phyloP scores from a whole-genome alignment of 1,140 invertebrate genomes.

The Onthophagus taurus region DNA sequence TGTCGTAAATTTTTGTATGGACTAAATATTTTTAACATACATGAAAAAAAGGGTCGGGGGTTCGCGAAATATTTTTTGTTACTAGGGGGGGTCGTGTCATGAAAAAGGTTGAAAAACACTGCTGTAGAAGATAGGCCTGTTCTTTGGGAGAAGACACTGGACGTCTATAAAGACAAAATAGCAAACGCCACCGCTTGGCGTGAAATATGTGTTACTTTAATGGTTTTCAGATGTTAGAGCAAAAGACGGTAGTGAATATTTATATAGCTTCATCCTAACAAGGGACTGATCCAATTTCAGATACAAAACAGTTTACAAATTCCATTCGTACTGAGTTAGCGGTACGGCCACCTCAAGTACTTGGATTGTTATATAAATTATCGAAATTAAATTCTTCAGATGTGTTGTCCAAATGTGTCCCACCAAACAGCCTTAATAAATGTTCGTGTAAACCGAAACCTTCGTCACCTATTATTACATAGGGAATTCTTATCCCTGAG shows the following conservation, averaged over 20 bases:
- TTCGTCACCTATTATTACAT: constrained; percentile 36
- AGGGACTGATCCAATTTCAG: background rate
- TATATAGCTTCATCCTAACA: background rate
- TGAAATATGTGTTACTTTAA: constrained; percentile 3
- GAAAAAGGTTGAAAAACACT: no score
- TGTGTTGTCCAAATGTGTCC: constrained; percentile 24
- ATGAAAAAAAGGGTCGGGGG: no score
- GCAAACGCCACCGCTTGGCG: constrained; percentile 1
- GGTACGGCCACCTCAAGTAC: background rate
- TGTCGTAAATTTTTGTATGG: no score
- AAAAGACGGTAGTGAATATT: background rate
- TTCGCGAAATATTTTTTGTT: no score
- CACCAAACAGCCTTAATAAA: constrained; percentile 34
- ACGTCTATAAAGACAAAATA: constrained; percentile 10
- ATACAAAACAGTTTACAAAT: background rate
- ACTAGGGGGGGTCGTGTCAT: no score
- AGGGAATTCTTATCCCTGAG: constrained; percentile 18
- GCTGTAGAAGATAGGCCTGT: constrained; percentile 10
- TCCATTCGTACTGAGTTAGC: background rate
- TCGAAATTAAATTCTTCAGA: background rate
- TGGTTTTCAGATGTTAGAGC: constrained; percentile 1
- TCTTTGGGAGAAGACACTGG: constrained; percentile 8
- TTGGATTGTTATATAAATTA: background rate
- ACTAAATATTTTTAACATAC: no score
- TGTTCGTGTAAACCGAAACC: constrained; percentile 31